These are phyloP conservation scores for Orchesella cincta DNA, from an alignment of 1,140 invertebrate species.

Conservation along the genomic window DNA sequence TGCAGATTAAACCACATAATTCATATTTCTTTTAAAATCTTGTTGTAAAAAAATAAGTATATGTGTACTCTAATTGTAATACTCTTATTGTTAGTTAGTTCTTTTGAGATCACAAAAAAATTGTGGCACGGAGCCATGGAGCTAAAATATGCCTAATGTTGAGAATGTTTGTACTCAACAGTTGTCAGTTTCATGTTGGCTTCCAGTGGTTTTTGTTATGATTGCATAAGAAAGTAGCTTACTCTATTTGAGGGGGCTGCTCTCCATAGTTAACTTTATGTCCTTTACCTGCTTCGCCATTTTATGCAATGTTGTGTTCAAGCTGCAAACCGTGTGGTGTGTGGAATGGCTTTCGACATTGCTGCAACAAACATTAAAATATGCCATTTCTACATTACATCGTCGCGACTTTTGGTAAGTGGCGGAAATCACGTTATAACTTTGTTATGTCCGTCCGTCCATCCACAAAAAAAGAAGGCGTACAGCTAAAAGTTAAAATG, in stretches of 20 bases:
- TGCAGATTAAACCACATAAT: no score
- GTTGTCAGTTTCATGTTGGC: constrained; percentile 20
- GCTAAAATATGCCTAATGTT: background rate
- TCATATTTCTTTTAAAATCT: no score
- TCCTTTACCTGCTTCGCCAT: background rate
- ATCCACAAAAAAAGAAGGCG: no score
- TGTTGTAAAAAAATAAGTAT: no score
- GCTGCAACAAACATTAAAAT: background rate
- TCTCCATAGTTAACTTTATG: background rate
- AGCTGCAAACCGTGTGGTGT: background rate
- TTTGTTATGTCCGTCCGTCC: background rate
- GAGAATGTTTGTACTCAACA: constrained; percentile 1
- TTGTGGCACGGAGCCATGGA: no score
- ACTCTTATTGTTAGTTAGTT: no score
- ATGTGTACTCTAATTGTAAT: no score
- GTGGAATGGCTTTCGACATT: background rate
- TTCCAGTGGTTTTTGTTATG: constrained; percentile 21
- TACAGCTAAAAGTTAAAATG: no score
- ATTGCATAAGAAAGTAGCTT: background rate
- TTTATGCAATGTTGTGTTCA: background rate
- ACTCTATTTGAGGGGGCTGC: background rate
- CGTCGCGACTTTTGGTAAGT: background rate
- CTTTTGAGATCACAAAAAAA: no score
- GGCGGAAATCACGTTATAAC: background rate
- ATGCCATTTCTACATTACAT: background rate